These are phyloP conservation scores for Pterois miles DNA, from an alignment of 2,797 vertebrate species.

Conservation along the genomic window DNA sequence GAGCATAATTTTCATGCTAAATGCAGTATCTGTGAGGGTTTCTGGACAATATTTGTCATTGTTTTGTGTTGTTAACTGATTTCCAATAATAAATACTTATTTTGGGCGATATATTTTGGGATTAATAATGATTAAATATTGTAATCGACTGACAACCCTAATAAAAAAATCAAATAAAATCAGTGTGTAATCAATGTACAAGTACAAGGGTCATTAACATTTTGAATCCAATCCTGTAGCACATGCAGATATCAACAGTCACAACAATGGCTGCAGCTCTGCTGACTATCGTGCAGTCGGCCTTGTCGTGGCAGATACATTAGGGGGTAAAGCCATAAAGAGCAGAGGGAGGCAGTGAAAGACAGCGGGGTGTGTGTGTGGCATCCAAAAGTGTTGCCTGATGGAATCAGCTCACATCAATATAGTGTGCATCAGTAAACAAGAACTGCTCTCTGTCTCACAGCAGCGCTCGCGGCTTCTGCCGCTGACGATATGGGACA, in stretches of 20 bases:
- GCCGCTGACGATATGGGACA: slow-evolving; percentile 67
- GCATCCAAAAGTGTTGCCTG: slow-evolving; percentile 76
- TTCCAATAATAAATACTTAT: too few species aligned
- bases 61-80: too few species aligned
- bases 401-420: slow-evolving; percentile 82
- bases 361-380: slow-evolving; percentile 50
- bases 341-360: slow-evolving; percentile 44
- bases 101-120: too few species aligned
- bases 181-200: background rate
- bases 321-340: slow-evolving; percentile 48
- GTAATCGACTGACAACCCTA: too few species aligned
- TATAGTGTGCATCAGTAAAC: slow-evolving; percentile 75
- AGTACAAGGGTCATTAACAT: slow-evolving; percentile 1
- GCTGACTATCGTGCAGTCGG: slow-evolving; percentile 33
- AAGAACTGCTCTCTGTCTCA: slow-evolving; percentile 63
- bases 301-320: slow-evolving; percentile 45
- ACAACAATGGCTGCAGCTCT: slow-evolving; percentile 28
- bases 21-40: too few species aligned
- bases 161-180: background rate
- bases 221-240: background rate
- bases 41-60: too few species aligned
- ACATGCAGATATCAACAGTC: slow-evolving; percentile 30
- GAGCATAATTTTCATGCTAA: too few species aligned
- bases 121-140: too few species aligned
- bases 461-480: slow-evolving; percentile 56